These are phyloP conservation scores for Oscarella lobularis DNA, from an alignment of 37 sponge, comb jelly and placozoan genomes.

Conservation along the genomic window DNA sequence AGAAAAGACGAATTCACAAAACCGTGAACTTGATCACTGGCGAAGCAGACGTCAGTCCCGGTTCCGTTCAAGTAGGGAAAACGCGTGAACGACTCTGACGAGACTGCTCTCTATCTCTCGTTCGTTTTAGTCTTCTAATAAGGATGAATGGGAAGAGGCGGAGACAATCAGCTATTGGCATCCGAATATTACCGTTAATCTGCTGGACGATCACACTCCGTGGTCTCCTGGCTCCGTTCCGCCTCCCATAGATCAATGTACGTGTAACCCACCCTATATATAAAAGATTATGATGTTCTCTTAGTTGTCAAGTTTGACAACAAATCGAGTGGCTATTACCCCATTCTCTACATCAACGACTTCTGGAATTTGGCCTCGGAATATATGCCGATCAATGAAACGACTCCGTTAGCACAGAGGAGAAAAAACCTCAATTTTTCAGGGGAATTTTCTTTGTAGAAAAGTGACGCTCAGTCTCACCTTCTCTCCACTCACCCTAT, in stretches of 20 bases:
- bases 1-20: slow-evolving; percentile 52
- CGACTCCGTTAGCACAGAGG: slow-evolving; percentile 73
- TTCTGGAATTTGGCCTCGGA: slow-evolving; percentile 94
- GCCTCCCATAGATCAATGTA: slow-evolving; percentile 75
- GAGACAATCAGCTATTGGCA: slow-evolving; percentile 91
- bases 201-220: slow-evolving; percentile 72
- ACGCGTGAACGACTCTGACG: too few relatives aligned
- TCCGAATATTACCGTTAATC: slow-evolving; percentile 79
- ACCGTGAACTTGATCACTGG: slow-evolving; percentile 91
- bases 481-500: slow-evolving; percentile 65
- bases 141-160: too few relatives aligned
- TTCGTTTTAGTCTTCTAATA: slow-evolving; percentile 10
- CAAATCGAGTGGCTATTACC: slow-evolving; percentile 58
- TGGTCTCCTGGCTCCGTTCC: slow-evolving; percentile 59
- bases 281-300: not conserved
- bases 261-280: slow-evolving; percentile 5
- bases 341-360: slow-evolving; percentile 80
- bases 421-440: not conserved
- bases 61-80: not conserved
- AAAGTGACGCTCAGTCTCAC: slow-evolving; percentile 34
- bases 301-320: slow-evolving; percentile 68
- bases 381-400: slow-evolving; percentile 84
- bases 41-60: slow-evolving; percentile 26
- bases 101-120: slow-evolving; percentile 23
- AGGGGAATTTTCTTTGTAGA: slow-evolving; percentile 9